Evolutionary conservation across 1,140 invertebrate genomes (phyloP).

Genomic region (Drosophila saltans): DNA sequence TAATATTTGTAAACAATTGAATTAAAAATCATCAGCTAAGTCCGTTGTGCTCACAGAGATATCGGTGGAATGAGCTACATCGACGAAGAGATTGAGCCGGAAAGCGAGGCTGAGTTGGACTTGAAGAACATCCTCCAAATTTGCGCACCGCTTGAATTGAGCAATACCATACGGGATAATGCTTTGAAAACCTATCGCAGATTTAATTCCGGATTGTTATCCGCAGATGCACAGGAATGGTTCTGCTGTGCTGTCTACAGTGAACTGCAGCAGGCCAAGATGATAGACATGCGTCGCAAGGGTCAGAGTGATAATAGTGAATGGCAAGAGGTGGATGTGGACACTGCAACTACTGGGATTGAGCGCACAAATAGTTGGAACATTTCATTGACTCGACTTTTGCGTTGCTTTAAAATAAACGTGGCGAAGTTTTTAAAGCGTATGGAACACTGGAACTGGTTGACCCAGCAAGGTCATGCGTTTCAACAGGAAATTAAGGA

Average conservation of each 20-base stretch:
- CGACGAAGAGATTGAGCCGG: constrained; percentile 25
- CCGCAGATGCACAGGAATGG: constrained; percentile 55
- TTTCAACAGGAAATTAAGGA: constrained; percentile 93
- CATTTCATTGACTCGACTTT: constrained; percentile 84
- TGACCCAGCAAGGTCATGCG: constrained; percentile 93
- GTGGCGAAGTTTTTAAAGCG: constrained; percentile 97
- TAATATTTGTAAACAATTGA: constrained; percentile 1
- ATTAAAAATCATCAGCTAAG: too few species aligned
- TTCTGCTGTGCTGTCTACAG: constrained; percentile 62
- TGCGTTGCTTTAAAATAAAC: constrained; percentile 93
- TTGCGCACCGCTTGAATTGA: constrained; percentile 29
- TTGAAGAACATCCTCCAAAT: constrained; percentile 30
- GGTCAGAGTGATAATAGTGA: background rate
- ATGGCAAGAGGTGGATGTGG: constrained; percentile 1
- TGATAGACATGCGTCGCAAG: constrained; percentile 46
- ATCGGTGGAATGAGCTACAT: constrained; percentile 8
- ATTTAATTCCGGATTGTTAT: constrained; percentile 33
- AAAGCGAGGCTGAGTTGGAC: constrained; percentile 2
- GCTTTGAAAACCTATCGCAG: constrained; percentile 43
- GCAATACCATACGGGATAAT: constrained; percentile 33
- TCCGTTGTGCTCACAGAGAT: background rate
- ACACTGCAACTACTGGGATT: background rate
- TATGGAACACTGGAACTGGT: constrained; percentile 97
- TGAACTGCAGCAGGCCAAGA: constrained; percentile 51
- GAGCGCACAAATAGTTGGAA: constrained; percentile 50